These are phyloP conservation scores for Aegotheles bennettii DNA, from an alignment of 2,113 vertebrate species.

Conservation along the genomic window DNA sequence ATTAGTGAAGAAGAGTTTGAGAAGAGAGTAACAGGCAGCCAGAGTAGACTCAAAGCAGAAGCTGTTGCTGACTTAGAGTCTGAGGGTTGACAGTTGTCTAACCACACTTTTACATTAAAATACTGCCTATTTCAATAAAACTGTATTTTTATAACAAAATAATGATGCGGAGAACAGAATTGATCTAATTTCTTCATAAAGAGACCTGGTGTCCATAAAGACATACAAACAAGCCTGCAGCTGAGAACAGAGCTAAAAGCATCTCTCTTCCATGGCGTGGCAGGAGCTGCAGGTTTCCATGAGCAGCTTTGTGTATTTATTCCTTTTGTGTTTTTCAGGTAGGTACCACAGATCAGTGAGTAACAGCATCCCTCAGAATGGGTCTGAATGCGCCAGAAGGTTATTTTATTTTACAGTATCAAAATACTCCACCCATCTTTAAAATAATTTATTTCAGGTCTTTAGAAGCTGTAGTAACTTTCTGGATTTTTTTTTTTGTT, in stretches of 20 bases:
- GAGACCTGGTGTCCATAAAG: neutral
- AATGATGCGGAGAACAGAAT: neutral
- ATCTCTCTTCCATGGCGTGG: rapidly evolving
- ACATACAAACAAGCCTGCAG: neutral
- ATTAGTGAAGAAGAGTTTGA: slow-evolving; percentile 93
- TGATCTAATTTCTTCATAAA: neutral
- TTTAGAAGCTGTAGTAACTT: neutral
- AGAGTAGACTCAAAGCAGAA: neutral
- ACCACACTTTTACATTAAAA: neutral
- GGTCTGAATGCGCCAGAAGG: neutral
- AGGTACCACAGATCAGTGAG: neutral
- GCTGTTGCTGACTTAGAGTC: neutral
- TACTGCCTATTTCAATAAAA: slow-evolving; percentile 10
- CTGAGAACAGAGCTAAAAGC: neutral
- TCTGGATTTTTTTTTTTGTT: neutral
- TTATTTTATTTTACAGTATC: neutral
- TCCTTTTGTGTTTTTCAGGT: neutral
- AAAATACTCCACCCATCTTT: neutral
- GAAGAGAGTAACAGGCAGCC: slow-evolving; percentile 71
- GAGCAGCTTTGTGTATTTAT: neutral
- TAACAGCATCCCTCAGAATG: neutral
- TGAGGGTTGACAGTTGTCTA: slow-evolving; percentile 2
- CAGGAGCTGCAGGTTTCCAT: neutral
- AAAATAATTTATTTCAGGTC: slow-evolving; percentile 26
- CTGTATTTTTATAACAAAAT: neutral